Base-by-base conservation (phyloP, 2,888 invertebrate genomes). In the Cremastinae sp. region DNA sequence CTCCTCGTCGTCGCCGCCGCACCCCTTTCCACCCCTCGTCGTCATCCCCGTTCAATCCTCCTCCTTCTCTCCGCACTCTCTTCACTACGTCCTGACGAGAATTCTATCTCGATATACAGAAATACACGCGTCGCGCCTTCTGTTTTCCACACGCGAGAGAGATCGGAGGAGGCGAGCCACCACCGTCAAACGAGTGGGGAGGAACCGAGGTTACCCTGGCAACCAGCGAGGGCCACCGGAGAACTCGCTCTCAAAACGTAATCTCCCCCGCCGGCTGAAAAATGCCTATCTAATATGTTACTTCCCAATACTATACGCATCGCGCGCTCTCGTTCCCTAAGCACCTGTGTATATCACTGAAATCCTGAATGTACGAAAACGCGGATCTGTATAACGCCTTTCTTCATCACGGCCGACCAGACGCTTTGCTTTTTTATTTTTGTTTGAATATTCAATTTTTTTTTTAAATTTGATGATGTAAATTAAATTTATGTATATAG, bases 251-350 rank as follows among this genome's bases (percentile, higher is more conserved):
- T 37, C 37, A 2, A 5, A 28, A 5, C 45, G 53, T 16, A 16
- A 51, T 45, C 47, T 55, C 45, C 53, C 47, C 55, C 53, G 43
- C 81, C 83, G 80, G 80, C 85, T 83, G 72, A 56, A 82, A 85
- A 87, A 87, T 85, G 85, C 85, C 55, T 56, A 86, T 89, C 88
- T 88, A 87, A 88, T 88, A 87, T 87, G 88, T 87, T 87, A 87
- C 86, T 86, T 86, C 14, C 43, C n/a, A 9, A 10, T 43, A 43
- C 43, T 28, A n/a, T n/a, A n/a, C n/a, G 2, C 28, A 28, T 18
- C 20, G 2, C 28, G 28, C 28, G 5, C 28, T 28, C 28, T 82
- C 80, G 78, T 78, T 79, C 81, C 82, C 81, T 41, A 28, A 28
- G 56, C 62, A 74, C 51, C 56, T 64, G 56, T 53, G 58, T 37